Conservation (phyloP, 2,888 invertebrate species). For the Morpho deidamia region DNA sequence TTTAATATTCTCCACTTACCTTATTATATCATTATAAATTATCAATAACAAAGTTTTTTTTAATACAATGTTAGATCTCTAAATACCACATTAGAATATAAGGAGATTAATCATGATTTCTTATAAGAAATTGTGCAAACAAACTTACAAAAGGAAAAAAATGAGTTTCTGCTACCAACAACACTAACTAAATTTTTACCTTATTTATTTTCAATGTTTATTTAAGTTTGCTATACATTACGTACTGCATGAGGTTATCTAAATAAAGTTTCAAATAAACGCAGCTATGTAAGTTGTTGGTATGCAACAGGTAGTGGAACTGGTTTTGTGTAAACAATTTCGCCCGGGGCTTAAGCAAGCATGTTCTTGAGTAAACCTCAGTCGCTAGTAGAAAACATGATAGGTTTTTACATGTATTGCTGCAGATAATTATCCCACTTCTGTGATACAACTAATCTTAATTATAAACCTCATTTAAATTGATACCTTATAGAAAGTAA, state of each 20-base stretch:
- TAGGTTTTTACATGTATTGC: conserved; percentile 5
- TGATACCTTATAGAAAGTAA: too few species aligned
- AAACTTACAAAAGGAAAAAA: conserved; percentile 2
- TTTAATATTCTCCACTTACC: too few species aligned
- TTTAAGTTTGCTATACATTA: neutral
- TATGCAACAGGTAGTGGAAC: conserved; percentile 20
- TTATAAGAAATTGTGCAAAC: neutral
- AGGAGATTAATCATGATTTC: too few species aligned
- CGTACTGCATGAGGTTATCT: neutral
- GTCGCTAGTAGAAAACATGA: conserved; percentile 7
- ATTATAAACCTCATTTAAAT: neutral
- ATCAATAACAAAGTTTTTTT: too few species aligned
- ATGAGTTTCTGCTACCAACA: conserved; percentile 7
- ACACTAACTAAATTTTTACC: neutral
- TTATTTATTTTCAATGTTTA: conserved; percentile 5
- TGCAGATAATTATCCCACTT: conserved; percentile 6
- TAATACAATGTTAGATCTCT: too few species aligned
- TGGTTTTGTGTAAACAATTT: conserved; percentile 23
- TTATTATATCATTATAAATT: too few species aligned
- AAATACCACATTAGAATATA: too few species aligned
- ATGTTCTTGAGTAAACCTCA: neutral
- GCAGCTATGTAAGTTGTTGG: neutral
- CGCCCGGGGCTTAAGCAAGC: conserved; percentile 11
- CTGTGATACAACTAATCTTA: neutral
- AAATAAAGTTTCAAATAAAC: neutral